phyloP scores from a whole-genome alignment of 2,888 invertebrate species.

The Morinoia aosen region DNA sequence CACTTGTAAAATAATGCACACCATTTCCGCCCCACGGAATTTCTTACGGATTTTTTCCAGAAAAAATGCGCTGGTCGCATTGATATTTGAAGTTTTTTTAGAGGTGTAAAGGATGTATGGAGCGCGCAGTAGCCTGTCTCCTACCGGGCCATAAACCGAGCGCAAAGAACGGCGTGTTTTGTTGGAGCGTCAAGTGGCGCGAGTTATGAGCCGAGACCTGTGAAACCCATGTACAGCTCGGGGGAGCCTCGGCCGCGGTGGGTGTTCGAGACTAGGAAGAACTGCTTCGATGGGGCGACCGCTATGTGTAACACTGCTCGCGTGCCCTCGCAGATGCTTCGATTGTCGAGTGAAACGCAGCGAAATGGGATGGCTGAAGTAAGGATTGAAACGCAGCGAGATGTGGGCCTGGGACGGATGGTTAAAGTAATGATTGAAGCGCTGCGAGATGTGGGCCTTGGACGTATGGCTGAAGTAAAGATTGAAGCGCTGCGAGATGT shows the following conservation, averaged over 20 bases:
- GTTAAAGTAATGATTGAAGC: neutral
- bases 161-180: neutral
- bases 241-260: neutral
- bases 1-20: neutral
- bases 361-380: neutral
- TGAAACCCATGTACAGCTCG: neutral
- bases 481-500: no score
- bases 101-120: neutral
- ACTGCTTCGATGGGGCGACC: neutral
- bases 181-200: neutral
- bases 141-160: neutral
- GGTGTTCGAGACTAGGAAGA: neutral
- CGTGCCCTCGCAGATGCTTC: neutral
- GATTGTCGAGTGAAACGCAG: neutral
- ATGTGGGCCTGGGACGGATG: no score
- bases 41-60: neutral
- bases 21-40: neutral
- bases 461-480: neutral
- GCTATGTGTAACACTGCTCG: neutral
- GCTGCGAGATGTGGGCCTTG: neutral
- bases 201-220: neutral
- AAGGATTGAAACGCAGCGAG: no score
- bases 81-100: neutral
- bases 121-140: slow-evolving; percentile 15
- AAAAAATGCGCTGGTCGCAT: neutral